Conservation (phyloP, 2,797 vertebrate species). For the Sylvia borin region DNA sequence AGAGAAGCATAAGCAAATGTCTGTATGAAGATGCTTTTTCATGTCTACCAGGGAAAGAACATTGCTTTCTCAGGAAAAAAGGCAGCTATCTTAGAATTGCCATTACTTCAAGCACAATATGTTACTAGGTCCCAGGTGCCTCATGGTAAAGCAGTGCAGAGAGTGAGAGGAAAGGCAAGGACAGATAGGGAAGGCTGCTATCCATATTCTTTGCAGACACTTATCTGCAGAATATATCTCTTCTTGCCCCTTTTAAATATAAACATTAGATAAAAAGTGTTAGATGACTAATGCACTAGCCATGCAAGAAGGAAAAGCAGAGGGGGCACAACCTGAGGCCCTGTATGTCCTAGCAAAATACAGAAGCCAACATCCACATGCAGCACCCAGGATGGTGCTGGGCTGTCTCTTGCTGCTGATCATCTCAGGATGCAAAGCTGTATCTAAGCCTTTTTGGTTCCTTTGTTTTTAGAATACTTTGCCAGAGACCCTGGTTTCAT, state of each 20-base stretch:
- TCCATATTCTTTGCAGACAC: neutral
- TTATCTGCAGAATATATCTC: neutral
- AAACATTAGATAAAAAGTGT: neutral
- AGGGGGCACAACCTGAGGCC: accelerated
- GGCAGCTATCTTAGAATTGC: neutral
- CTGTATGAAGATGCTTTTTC: constrained; percentile 41
- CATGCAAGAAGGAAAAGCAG: neutral
- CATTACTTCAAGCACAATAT: neutral
- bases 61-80: neutral
- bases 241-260: neutral
- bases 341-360: neutral
- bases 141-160: neutral
- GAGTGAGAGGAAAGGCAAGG: neutral
- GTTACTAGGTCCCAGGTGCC: neutral
- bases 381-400: accelerated
- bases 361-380: neutral
- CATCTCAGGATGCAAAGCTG: neutral
- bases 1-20: constrained; percentile 8
- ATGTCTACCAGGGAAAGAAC: neutral
- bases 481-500: neutral
- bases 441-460: neutral
- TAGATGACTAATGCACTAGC: neutral
- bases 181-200: neutral
- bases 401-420: neutral
- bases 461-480: neutral